phyloP scores from a whole-genome alignment of 2,888 invertebrate genomes.

The Tipula lateralis region DNA sequence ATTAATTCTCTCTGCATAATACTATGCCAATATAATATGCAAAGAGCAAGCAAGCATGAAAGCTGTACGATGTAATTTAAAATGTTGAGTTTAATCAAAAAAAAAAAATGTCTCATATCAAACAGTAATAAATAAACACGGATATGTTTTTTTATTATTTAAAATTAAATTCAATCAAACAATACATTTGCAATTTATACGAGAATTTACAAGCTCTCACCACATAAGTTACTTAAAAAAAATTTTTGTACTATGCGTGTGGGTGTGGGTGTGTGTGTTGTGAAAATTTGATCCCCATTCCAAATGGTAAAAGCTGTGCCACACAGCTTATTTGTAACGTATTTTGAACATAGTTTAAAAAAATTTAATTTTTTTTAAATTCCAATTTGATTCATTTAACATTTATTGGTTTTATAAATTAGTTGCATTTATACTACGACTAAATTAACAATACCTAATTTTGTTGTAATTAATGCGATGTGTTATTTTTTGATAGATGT shows the following conservation, averaged over 20 bases:
- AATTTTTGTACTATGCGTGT: background rate
- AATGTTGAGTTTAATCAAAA: background rate
- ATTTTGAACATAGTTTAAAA: background rate
- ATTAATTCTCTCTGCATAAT: background rate
- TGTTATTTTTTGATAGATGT: no score
- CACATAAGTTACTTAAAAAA: background rate
- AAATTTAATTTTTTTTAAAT: background rate
- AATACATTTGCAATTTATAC: background rate
- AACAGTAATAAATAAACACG: background rate
- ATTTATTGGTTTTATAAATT: no score
- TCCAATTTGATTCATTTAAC: background rate
- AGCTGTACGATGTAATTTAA: background rate
- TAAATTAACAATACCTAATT: no score
- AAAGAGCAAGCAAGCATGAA: background rate
- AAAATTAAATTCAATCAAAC: background rate
- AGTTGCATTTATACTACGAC: no score
- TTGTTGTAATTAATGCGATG: no score
- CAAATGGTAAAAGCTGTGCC: background rate
- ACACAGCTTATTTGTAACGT: background rate
- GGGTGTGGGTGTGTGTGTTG: background rate
- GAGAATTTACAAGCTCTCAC: background rate
- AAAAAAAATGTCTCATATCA: background rate
- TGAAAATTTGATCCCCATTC: background rate
- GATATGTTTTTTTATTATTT: background rate
- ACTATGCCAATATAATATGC: background rate